Percentiles rank a stretch among this genome's conserved stretches.
Evolutionary conservation across 2,797 vertebrate genomes (phyloP).

Genomic region (Catostomus latipinnis): DNA sequence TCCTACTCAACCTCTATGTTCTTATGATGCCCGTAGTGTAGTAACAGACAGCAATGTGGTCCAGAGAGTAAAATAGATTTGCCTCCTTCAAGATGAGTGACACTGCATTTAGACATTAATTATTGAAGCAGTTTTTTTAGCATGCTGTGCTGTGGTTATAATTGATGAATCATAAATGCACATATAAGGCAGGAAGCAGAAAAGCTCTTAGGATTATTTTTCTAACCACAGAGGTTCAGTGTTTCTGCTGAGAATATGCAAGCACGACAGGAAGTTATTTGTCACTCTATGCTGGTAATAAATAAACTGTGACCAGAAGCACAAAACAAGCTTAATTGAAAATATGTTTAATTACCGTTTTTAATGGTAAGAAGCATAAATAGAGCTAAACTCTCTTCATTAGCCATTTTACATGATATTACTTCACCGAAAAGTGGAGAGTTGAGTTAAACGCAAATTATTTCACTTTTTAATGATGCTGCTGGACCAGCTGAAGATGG

Average conservation of each 20-base stretch:
- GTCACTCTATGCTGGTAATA: not conserved
- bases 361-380: slow-evolving; percentile 42
- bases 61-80: slow-evolving; percentile 19
- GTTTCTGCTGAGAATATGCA: slow-evolving; percentile 12
- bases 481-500: slow-evolving; percentile 46
- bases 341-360: slow-evolving; percentile 44
- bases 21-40: not conserved
- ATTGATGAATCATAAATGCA: slow-evolving; percentile 75
- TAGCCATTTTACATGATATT: slow-evolving; percentile 29
- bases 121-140: slow-evolving; percentile 73
- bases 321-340: slow-evolving; percentile 20
- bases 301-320: slow-evolving; percentile 31
- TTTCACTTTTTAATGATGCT: slow-evolving; percentile 49
- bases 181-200: slow-evolving; percentile 51
- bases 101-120: slow-evolving; percentile 73
- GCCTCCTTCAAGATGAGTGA: slow-evolving; percentile 61
- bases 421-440: slow-evolving; percentile 34
- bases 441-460: slow-evolving; percentile 52
- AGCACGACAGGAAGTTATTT: not conserved
- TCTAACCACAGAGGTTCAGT: slow-evolving; percentile 23
- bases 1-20: not conserved
- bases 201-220: slow-evolving; percentile 51
- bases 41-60: not conserved
- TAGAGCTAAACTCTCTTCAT: slow-evolving; percentile 35
- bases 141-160: slow-evolving; percentile 68